These are phyloP conservation scores for Auanema sp. DNA, from an alignment of 2,888 invertebrate species.

Conservation along the genomic window DNA sequence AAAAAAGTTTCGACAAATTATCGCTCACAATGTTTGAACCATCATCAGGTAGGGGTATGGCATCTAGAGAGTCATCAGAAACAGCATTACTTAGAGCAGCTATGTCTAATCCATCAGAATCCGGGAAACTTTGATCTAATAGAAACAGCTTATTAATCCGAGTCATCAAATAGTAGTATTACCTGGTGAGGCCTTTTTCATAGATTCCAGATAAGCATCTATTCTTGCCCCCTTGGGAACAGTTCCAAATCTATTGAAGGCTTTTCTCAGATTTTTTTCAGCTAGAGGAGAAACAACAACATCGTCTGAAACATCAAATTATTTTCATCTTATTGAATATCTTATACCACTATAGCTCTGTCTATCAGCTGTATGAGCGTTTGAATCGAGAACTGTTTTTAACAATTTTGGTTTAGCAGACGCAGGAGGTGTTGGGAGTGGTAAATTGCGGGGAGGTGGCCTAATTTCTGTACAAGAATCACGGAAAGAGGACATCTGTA, in stretches of 20 bases:
- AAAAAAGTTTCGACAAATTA: not conserved
- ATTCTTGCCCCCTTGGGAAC: slow-evolving; percentile 93
- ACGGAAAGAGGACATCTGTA: slow-evolving; percentile 27
- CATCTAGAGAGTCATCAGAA: slow-evolving; percentile 55
- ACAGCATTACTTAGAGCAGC: slow-evolving; percentile 41
- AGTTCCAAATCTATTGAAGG: slow-evolving; percentile 92
- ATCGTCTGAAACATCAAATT: slow-evolving; percentile 19
- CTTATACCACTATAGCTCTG: not conserved
- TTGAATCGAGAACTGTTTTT: slow-evolving; percentile 35
- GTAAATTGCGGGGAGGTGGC: slow-evolving; percentile 27
- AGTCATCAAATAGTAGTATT: no score
- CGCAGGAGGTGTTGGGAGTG: slow-evolving; percentile 49
- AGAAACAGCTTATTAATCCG: no score
- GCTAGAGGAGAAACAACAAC: slow-evolving; percentile 43
- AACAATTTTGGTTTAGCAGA: slow-evolving; percentile 56
- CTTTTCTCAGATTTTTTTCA: slow-evolving; percentile 66
- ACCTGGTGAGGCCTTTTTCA: slow-evolving; percentile 65
- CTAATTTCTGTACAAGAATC: slow-evolving; percentile 16
- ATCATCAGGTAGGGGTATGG: slow-evolving; percentile 38
- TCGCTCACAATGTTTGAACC: not conserved
- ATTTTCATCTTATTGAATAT: not conserved
- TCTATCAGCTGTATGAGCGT: slow-evolving; percentile 22
- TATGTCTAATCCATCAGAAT: slow-evolving; percentile 32
- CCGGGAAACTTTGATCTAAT: slow-evolving; percentile 11
- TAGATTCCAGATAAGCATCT: slow-evolving; percentile 90